A percentile compares a stretch with the other conserved stretches of the same genome.
phyloP scores from a whole-genome alignment of 1,140 invertebrate genomes.

The Dreissena rostriformis region DNA sequence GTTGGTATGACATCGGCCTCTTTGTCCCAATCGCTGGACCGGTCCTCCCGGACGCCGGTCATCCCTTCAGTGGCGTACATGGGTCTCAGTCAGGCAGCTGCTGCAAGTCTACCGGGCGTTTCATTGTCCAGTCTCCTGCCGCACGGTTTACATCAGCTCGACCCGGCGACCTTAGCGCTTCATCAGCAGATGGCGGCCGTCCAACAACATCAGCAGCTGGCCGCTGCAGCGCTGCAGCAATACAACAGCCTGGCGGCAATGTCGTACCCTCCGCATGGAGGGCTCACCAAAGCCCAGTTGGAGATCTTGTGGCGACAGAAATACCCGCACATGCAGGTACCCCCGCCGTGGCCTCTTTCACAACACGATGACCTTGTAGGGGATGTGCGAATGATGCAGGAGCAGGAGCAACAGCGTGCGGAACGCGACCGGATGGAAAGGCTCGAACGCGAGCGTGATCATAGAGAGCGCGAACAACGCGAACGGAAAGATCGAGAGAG shows the following conservation, averaged over 20 bases:
- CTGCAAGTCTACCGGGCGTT: slow-evolving; percentile 43
- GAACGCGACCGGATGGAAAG: slow-evolving; percentile 78
- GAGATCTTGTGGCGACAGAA: slow-evolving; percentile 81
- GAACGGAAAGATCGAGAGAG: slow-evolving; percentile 80
- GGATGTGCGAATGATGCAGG: slow-evolving; percentile 81
- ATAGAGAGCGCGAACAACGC: slow-evolving; percentile 66
- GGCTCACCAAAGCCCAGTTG: slow-evolving; percentile 75
- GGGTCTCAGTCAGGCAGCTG: slow-evolving; percentile 16
- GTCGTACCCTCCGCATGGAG: slow-evolving; percentile 63
- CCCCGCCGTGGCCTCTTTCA: slow-evolving; percentile 74
- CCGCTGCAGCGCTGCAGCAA: slow-evolving; percentile 59
- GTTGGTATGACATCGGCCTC: slow-evolving; percentile 61
- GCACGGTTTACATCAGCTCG: slow-evolving; percentile 58
- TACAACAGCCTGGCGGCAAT: slow-evolving; percentile 56
- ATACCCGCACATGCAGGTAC: slow-evolving; percentile 74
- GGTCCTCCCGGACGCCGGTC: slow-evolving; percentile 62
- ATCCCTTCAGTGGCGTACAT: slow-evolving; percentile 64
- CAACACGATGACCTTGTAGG: slow-evolving; percentile 75
- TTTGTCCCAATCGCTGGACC: slow-evolving; percentile 45
- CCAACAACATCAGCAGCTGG: slow-evolving; percentile 73
- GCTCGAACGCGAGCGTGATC: slow-evolving; percentile 63
- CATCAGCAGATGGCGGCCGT: slow-evolving; percentile 68
- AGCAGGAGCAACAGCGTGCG: slow-evolving; percentile 72
- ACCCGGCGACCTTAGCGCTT: slow-evolving; percentile 60
- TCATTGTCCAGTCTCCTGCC: slow-evolving; percentile 47